Conservation (phyloP, 2,797 vertebrate species). For the Botia almorhae region DNA sequence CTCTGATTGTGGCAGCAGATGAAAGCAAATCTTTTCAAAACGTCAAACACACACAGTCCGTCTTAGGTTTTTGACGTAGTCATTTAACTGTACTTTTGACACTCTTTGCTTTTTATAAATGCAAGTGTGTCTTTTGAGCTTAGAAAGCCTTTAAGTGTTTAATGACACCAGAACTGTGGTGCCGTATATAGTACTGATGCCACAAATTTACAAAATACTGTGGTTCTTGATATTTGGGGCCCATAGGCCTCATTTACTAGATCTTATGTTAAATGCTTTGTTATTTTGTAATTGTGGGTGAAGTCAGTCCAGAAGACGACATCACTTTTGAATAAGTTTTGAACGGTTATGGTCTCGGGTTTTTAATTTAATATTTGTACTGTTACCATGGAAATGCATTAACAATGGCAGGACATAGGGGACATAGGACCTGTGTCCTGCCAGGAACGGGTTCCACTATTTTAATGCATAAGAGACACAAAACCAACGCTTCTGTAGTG, state of each 20-base stretch:
- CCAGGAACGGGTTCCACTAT: background rate
- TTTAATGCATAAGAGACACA: background rate
- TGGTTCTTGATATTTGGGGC: background rate
- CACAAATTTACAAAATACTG: background rate
- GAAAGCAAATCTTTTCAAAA: slow-evolving; percentile 42
- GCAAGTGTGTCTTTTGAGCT: slow-evolving; percentile 25
- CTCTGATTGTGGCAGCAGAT: slow-evolving; percentile 26
- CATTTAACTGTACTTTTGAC: slow-evolving; percentile 7
- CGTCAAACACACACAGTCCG: background rate
- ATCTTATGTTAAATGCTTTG: slow-evolving; percentile 7
- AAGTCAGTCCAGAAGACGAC: slow-evolving; percentile 3
- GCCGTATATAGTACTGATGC: background rate
- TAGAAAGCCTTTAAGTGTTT: background rate
- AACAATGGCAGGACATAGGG: slow-evolving; percentile 52
- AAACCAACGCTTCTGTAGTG: background rate
- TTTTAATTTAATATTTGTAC: slow-evolving; percentile 31
- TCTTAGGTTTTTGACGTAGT: slow-evolving; percentile 11
- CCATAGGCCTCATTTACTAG: background rate
- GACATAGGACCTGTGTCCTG: too few relatives aligned
- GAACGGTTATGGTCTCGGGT: slow-evolving; percentile 10
- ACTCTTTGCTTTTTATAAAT: slow-evolving; percentile 19
- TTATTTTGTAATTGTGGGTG: slow-evolving; percentile 1
- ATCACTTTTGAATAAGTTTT: background rate
- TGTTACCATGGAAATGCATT: slow-evolving; percentile 47
- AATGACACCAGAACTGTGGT: background rate